These are phyloP conservation scores for Ditula angustiorana DNA, from an alignment of 2,888 invertebrate species.

Conservation along the genomic window DNA sequence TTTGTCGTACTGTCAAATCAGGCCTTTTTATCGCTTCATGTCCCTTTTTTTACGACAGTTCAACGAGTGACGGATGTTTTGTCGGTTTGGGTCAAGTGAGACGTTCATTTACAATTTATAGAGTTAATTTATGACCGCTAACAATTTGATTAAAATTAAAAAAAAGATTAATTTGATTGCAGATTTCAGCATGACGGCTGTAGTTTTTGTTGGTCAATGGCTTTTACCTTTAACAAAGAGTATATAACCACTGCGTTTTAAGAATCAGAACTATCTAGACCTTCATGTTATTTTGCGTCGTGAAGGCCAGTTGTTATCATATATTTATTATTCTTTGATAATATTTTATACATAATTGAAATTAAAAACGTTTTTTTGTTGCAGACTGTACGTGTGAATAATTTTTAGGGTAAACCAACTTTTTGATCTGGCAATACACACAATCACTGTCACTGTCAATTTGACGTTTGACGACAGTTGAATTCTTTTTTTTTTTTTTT, in stretches of 20 bases:
- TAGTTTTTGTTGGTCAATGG: too few relatives aligned
- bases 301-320: too few relatives aligned
- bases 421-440: conserved; percentile 8
- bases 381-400: not conserved
- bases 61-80: not conserved
- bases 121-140: not conserved
- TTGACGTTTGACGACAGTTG: not conserved
- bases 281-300: too few relatives aligned
- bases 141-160: not conserved
- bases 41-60: conserved; percentile 14
- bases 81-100: conserved; percentile 13
- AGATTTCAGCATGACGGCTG: too few relatives aligned
- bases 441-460: not conserved
- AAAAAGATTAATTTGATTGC: too few relatives aligned
- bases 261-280: too few relatives aligned
- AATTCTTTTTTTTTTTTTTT: not conserved
- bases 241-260: too few relatives aligned
- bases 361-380: too few relatives aligned
- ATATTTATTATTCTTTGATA: too few relatives aligned
- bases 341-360: not conserved
- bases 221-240: too few relatives aligned
- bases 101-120: not conserved
- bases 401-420: conserved; percentile 2
- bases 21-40: conserved; percentile 42
- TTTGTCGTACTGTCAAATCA: conserved; percentile 46